Conservation (phyloP, 2,888 invertebrate species). For the Xestobium rufovillosum region DNA sequence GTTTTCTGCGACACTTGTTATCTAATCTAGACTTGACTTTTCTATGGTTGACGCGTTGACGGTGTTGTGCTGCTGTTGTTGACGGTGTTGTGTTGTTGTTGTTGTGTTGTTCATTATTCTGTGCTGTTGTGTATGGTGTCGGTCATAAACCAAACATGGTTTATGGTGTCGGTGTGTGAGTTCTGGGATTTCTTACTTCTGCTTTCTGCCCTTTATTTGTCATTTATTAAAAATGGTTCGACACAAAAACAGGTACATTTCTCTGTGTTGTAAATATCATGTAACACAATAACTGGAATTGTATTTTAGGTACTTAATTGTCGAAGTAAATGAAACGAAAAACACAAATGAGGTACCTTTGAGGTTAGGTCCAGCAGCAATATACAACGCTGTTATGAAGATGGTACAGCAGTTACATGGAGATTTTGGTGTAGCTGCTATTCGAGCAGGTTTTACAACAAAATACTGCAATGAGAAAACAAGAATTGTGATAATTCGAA, state of each 20-base stretch:
- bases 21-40: too few species aligned
- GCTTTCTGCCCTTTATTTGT: too few species aligned
- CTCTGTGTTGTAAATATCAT: constrained; percentile 6
- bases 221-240: too few species aligned
- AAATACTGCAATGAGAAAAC: constrained; percentile 76
- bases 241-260: constrained; percentile 34
- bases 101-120: too few species aligned
- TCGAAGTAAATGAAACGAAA: constrained; percentile 52
- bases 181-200: too few species aligned
- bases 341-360: constrained; percentile 47
- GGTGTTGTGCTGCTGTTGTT: too few species aligned
- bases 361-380: constrained; percentile 46
- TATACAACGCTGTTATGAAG: constrained; percentile 51
- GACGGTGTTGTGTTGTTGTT: too few species aligned
- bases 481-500: constrained; percentile 63
- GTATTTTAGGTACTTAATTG: constrained; percentile 56
- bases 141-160: too few species aligned
- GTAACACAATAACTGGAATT: constrained; percentile 3
- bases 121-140: too few species aligned
- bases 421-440: constrained; percentile 65
- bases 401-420: constrained; percentile 66
- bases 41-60: too few species aligned
- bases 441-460: constrained; percentile 62
- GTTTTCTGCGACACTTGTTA: too few species aligned
- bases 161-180: too few species aligned